phyloP scores from a whole-genome alignment of 2,113 vertebrate species.

The Neopipo cinnamomea region DNA sequence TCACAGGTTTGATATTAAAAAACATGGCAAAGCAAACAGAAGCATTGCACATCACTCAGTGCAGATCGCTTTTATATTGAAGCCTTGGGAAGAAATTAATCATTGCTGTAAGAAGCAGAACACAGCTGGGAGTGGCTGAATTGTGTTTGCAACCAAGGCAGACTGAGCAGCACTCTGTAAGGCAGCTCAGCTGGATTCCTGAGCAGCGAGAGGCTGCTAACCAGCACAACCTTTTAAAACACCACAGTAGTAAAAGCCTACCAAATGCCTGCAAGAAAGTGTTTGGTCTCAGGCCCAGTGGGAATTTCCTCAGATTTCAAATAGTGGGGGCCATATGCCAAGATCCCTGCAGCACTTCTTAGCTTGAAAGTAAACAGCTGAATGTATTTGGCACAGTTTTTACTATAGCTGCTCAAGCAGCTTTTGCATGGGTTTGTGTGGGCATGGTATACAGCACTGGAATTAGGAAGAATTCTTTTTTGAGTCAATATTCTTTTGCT shows the following conservation, averaged over 20 bases:
- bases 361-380: constrained; percentile 28
- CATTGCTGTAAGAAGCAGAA: constrained; percentile 28
- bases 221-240: constrained; percentile 16
- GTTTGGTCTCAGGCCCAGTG: constrained; percentile 48
- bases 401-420: constrained; percentile 6
- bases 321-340: constrained; percentile 13
- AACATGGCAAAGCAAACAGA: not conserved
- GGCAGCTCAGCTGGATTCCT: constrained; percentile 40
- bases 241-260: not conserved
- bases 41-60: not conserved
- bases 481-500: not conserved
- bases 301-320: constrained; percentile 49
- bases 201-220: constrained; percentile 21
- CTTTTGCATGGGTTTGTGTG: not conserved
- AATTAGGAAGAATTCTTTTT: not conserved
- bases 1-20: not conserved
- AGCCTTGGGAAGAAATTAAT: constrained; percentile 32
- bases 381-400: constrained; percentile 11
- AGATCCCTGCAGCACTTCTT: constrained; percentile 22
- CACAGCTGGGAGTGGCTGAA: constrained; percentile 47
- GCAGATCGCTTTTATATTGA: constrained; percentile 10
- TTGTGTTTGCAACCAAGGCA: not conserved
- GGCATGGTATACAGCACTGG: not conserved
- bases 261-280: constrained; percentile 33
- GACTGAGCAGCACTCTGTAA: not conserved